These are phyloP conservation scores for Fukomys damarensis DNA, from an alignment of 2,113 vertebrate species.

Conservation along the genomic window DNA sequence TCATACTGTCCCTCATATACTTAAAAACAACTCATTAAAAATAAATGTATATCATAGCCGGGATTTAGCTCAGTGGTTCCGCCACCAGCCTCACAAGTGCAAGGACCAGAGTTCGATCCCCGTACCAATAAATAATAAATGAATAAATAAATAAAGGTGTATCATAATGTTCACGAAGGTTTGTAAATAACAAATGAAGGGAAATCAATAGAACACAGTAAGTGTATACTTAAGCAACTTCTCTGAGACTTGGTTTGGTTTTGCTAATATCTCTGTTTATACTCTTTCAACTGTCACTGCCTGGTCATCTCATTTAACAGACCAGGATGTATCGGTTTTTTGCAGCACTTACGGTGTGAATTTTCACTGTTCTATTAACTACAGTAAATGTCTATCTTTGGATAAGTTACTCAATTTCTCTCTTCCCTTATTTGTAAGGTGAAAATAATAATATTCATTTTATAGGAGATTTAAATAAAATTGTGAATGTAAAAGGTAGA, in stretches of 20 bases:
- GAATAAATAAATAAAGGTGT: not conserved
- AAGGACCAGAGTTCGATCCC: no score
- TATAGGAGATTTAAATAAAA: slow-evolving; percentile 18
- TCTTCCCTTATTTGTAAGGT: slow-evolving; percentile 19
- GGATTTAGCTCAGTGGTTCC: no score
- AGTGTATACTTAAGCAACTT: not conserved
- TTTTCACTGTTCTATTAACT: slow-evolving; percentile 11
- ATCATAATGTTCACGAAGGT: not conserved
- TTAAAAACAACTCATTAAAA: slow-evolving; percentile 32
- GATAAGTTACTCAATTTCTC: slow-evolving; percentile 1
- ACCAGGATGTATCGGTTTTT: not conserved
- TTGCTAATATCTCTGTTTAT: not conserved
- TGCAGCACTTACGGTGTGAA: not conserved
- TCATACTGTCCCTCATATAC: not conserved
- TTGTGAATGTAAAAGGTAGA: not conserved
- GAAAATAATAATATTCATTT: not conserved
- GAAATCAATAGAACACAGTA: not conserved
- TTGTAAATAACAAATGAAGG: not conserved
- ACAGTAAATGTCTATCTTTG: not conserved
- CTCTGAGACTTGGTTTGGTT: not conserved
- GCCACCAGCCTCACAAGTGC: no score
- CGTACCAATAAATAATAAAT: no score
- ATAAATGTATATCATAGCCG: not conserved
- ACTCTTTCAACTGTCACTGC: not conserved
- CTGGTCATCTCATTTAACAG: not conserved